Percentiles rank a stretch among this genome's conserved stretches.
Conservation (phyloP, 2,888 invertebrate species). For the Plemyria rubiginata region DNA sequence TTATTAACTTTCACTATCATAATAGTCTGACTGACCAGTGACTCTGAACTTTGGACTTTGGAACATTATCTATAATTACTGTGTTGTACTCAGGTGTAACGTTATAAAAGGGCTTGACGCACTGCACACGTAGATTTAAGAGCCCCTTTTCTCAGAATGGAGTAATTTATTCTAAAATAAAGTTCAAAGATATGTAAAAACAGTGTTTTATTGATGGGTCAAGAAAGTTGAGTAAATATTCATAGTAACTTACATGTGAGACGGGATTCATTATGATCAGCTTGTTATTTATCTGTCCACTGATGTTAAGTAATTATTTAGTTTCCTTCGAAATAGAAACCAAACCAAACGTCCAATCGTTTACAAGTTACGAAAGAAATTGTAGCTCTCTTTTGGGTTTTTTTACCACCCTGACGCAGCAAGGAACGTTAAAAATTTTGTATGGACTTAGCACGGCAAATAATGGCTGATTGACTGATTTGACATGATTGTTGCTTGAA, state of each 20-base stretch:
- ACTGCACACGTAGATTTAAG: neutral
- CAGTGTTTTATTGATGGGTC: neutral
- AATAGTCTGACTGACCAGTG: neutral
- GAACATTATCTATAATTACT: slow-evolving; percentile 8
- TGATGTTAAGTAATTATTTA: neutral
- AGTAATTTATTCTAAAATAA: neutral
- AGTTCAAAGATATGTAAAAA: neutral
- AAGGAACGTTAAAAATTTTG: too few species aligned
- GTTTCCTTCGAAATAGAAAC: neutral
- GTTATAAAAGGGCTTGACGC: neutral
- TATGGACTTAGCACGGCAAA: too few species aligned
- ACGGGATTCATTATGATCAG: slow-evolving; percentile 61
- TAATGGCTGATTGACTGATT: too few species aligned
- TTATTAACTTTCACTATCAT: neutral
- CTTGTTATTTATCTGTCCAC: neutral
- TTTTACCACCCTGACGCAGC: too few species aligned
- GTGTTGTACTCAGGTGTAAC: neutral
- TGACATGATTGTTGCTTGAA: too few species aligned
- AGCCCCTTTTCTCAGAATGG: neutral
- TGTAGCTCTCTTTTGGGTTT: too few species aligned
- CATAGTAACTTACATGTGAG: slow-evolving; percentile 59
- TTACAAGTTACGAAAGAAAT: neutral
- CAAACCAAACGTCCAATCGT: neutral
- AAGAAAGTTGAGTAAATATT: neutral
- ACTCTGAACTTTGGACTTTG: slow-evolving; percentile 43